Evolutionary conservation across 1,140 invertebrate genomes (phyloP), one percentile per base, ranked within the genome.

Genomic region (Diorhabda elongata): DNA sequence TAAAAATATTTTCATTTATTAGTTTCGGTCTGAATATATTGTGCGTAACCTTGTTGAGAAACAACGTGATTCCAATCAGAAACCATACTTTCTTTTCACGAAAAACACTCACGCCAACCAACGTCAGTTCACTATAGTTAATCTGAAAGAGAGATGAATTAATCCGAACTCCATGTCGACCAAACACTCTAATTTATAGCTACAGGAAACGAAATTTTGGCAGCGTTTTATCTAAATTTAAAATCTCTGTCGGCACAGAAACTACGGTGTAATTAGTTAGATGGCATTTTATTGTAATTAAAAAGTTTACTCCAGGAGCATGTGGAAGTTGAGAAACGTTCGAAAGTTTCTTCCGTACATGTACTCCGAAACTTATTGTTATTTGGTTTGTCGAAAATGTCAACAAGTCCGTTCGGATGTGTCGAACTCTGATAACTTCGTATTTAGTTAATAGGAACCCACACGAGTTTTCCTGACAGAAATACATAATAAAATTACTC

Each of bases 161-260:
- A 78, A 78, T 78, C 75, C 75, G 69, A 76, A 77, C 71, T 76
- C 73, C 71, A 73, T 73, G 77, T 79, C 76, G 74, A 72, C 74
- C 73, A 72, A 75, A 70, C 72, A 68, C 66, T 71, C 69, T 79
- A 75, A 79, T 77, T 79, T 77, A 79, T 74, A 44, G 74, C 71
- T 64, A 47, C 60, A 75, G 76, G 75, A 78, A 76, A 78, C 78
- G 74, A 78, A 79, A 79, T 79, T 79, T 79, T 79, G 78, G 78
- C 78, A 78, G 71, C 69, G 77, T 77, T 77, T 78, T 79, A 78
- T 79, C 78, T 79, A 76, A 78, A 77, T 79, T 76, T 79, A 76
- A 79, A 79, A 79, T 79, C 78, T 78, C 72, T 66, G 72, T 74
- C 70, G 67, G 72, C 72, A 67, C 73, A 71, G 74, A 77, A 78